Evolutionary conservation across 2,888 invertebrate species (phyloP), one percentile per base, ranked within the genome.

Genomic region (Cryptocephalus primarius): DNA sequence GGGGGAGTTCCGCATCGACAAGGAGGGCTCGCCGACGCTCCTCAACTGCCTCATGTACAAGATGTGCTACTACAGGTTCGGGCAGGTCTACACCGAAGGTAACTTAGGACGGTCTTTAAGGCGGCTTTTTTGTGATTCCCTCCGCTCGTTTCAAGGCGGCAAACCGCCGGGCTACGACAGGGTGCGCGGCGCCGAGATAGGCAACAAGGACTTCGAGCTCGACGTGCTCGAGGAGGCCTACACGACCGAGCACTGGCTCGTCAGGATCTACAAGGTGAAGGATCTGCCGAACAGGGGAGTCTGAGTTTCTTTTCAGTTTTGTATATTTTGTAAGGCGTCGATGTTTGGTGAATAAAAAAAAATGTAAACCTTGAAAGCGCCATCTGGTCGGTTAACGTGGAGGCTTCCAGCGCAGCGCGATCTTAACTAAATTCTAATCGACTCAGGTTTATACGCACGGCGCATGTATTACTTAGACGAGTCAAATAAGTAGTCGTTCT

Each of bases 151-250:
- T 60, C 39, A 42, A 67, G 66, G 68, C 80, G 91, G 90, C 36
- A 94, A 93, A 60, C 92, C 95, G 33, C 85, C 94, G 1, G 97
- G 97, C 11, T 99, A 88, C 69, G 97, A 97, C 74, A 79, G 96
- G 60, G 96, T 97, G 1, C 80, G 96, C 46, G 87, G 89, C 58
- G 89, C 92, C n/a, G 97, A 97, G 73, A 97, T 99, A 61, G 96
- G 97, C 56, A 92, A 95, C 74, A 99, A 99, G 73, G 93, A 99
- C 72, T 95, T 97, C 72, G 92, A 94, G 70, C 72, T 99, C 52
- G 92, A 95, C 66, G 91, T 92, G n/a, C 73, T 97, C n/a, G 97
- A 99, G 70, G 97, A 99, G 73, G 97, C 97, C 1, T 97, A 96
- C 73, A 99, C 97, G 12, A 94, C 96, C 0, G 97, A 99, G 69